phyloP scores from a whole-genome alignment of 2,888 invertebrate species.

The Sinopyrophorus schimmeli region DNA sequence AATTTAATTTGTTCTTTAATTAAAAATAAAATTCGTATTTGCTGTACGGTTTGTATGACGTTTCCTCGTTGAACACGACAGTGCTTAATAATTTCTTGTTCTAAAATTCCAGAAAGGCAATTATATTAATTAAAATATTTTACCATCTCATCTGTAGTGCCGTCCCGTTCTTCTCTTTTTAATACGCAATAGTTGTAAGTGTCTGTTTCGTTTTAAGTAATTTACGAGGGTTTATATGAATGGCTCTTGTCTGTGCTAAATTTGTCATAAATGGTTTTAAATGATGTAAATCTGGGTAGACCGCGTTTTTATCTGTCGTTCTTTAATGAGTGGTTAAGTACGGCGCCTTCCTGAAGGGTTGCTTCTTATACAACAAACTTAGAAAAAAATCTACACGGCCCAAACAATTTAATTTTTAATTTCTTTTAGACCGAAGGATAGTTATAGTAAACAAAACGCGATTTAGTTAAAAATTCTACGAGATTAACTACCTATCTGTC shows the following conservation, averaged over 20 bases:
- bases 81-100: slow-evolving; percentile 8
- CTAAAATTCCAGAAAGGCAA: slow-evolving; percentile 20
- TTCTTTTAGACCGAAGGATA: slow-evolving; percentile 1
- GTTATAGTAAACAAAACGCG: slow-evolving; percentile 1
- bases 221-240: slow-evolving; percentile 41
- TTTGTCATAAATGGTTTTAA: slow-evolving; percentile 45
- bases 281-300: slow-evolving; percentile 38
- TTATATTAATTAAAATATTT: slow-evolving; percentile 34
- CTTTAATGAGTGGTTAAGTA: slow-evolving; percentile 30
- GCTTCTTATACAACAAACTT: not conserved
- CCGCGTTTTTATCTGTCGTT: slow-evolving; percentile 29
- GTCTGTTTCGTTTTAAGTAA: slow-evolving; percentile 30
- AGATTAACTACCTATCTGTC: slow-evolving; percentile 15
- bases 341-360: slow-evolving; percentile 31
- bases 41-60: no score
- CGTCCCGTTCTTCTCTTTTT: slow-evolving; percentile 17
- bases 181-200: not conserved
- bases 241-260: slow-evolving; percentile 45
- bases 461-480: slow-evolving; percentile 16
- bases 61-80: slow-evolving; percentile 2
- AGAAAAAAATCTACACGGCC: not conserved
- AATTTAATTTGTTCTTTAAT: no score
- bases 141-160: slow-evolving; percentile 28
- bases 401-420: not conserved
- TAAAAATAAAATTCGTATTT: no score